Conservation (phyloP, 2,888 invertebrate genomes). For the Chironomus riparius region DNA sequence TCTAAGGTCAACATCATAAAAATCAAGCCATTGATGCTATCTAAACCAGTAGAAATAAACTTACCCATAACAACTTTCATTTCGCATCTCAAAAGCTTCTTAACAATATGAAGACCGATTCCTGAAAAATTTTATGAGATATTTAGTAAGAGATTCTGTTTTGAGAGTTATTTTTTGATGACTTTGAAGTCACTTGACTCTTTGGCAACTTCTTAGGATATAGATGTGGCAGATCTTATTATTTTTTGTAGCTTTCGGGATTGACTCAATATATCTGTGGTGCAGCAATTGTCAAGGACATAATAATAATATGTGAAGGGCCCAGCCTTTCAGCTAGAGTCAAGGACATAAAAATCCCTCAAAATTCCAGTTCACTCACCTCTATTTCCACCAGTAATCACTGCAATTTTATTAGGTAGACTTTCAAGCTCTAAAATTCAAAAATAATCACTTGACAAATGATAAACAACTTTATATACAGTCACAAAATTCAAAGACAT, state of each 20-base stretch:
- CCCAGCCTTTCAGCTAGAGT: too few species aligned
- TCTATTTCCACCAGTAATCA: constrained; percentile 79
- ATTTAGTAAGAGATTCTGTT: neutral
- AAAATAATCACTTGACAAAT: neutral
- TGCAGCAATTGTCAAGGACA: too few species aligned
- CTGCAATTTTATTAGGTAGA: constrained; percentile 59
- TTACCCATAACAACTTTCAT: constrained; percentile 67
- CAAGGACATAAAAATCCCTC: too few species aligned
- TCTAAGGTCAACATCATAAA: too few species aligned
- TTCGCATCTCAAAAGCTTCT: constrained; percentile 64
- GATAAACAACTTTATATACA: neutral
- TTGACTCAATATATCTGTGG: too few species aligned
- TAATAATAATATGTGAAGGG: too few species aligned
- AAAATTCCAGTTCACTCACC: constrained; percentile 37
- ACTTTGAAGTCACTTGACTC: neutral
- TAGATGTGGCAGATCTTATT: too few species aligned
- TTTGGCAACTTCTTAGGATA: too few species aligned
- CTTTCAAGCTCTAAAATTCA: constrained; percentile 50
- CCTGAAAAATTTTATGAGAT: constrained; percentile 35
- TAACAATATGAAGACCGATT: constrained; percentile 68
- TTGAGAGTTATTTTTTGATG: neutral
- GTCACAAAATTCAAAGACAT: neutral
- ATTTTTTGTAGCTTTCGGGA: too few species aligned
- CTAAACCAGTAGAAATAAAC: constrained; percentile 28
- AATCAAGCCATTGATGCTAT: too few species aligned